Base-by-base conservation (phyloP, 2,113 vertebrate species). In the Verasper variegatus region DNA sequence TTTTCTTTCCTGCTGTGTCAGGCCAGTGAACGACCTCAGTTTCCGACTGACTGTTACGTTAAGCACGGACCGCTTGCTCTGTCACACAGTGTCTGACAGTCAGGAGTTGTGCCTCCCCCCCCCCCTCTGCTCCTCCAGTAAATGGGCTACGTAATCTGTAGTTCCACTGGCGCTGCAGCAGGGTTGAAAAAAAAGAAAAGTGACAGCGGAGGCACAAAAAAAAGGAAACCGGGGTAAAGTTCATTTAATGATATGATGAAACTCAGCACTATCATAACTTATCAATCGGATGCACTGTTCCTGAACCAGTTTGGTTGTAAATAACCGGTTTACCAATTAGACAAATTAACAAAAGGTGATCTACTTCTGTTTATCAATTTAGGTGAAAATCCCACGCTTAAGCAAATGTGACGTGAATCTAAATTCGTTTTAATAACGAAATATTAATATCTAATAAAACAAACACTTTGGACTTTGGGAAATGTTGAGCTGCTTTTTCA, bases 1-100 rank as follows among this genome's bases (percentile, higher is more conserved):
- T 83, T 83, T 76, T 69, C 78, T 78, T 76, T 87, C 85, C 76
- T 88, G 79, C 86, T 74, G 74, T 55, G 74, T 85, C 73, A 86
- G 78, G 58, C 74, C 57, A 20, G 81, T 1, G 49, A 54, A 21
- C 35, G 76, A 71, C 42, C 84, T 68, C 69, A 1, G 62, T 61
- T 81, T 88, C 70, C 24, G 61, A 56, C 60, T 51, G 73, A 78
- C 67, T 35, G 71, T 58, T 47, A 35, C 11, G 42, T 75, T 78
- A 18, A 26, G 40, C 78, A 68, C 52, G 24, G 49, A 62, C 64
- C 35, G 24, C 76, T 86, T 24, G 72, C 51, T 74, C 80, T 61
- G 67, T 78, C 59, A 84, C 68, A 63, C 56, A 56, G 18, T 1
- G 62, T 72, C 68, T 79, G 71, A 78, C 74, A 71, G 76, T 56